Evolutionary conservation across 2,888 invertebrate genomes (phyloP).

Genomic region (Noctua comes): DNA sequence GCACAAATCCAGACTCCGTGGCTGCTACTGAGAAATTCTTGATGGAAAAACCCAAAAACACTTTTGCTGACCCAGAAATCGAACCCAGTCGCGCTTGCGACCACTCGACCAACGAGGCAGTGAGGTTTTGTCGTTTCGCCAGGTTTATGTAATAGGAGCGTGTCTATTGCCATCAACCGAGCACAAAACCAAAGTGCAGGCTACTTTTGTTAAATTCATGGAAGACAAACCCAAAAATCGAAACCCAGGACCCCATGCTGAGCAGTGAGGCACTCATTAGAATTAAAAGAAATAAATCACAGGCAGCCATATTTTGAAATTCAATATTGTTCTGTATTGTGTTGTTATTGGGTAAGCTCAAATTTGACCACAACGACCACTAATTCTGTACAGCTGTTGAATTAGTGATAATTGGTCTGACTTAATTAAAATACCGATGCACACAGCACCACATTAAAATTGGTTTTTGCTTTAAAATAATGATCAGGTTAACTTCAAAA

Average conservation of each 20-base stretch:
- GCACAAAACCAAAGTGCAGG: accelerated
- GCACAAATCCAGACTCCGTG: too few species aligned
- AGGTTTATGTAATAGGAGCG: neutral
- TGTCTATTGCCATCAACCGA: neutral
- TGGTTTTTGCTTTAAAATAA: neutral
- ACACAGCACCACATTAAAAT: neutral
- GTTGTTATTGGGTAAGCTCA: neutral
- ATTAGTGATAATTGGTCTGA: neutral
- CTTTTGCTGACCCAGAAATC: too few species aligned
- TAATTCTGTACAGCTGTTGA: neutral
- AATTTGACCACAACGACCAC: neutral
- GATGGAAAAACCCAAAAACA: too few species aligned
- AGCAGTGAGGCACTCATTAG: neutral
- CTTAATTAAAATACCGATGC: neutral
- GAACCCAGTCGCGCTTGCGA: too few species aligned
- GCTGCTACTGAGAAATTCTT: too few species aligned
- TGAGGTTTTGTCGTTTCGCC: too few species aligned
- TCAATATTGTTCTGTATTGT: neutral
- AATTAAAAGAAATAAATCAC: neutral
- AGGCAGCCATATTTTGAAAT: neutral
- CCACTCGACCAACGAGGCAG: too few species aligned
- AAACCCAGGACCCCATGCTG: neutral
- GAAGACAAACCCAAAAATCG: neutral
- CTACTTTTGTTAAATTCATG: neutral
- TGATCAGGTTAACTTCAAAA: too few species aligned